Evolutionary conservation across 1,140 invertebrate genomes (phyloP), one percentile per base, ranked within the genome.

Genomic region (Eupristina koningsbergeri): DNA sequence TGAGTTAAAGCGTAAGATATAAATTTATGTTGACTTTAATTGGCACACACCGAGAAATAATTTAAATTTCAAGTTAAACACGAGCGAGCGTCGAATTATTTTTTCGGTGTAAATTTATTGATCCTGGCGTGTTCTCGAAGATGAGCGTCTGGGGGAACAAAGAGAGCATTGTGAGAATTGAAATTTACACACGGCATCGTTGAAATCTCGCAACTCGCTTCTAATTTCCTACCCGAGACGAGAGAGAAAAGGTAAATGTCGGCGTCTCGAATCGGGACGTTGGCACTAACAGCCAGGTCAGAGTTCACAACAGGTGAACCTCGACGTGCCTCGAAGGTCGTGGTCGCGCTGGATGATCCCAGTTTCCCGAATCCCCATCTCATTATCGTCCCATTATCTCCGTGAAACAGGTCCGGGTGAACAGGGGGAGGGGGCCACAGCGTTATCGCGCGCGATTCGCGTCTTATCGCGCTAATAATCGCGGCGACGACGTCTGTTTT

Each of bases 401-500:
- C n/a, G n/a, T n/a, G n/a, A n/a, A n/a, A n/a, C n/a, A n/a, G n/a
- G n/a, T n/a, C n/a, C n/a, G n/a, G n/a, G n/a, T n/a, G n/a, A n/a
- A n/a, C n/a, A n/a, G n/a, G n/a, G n/a, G n/a, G n/a, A n/a, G n/a
- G n/a, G n/a, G n/a, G n/a, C n/a, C 64, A n/a, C 26, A 1, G n/a
- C 41, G 64, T 47, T 26, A 63, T 81, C 74, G 74, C 80, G 36
- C n/a, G 3, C 26, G 26, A 58, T 19, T 26, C 22, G 53, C n/a
- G 47, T 53, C 29, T 71, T 80, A 80, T 80, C 79, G 36, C 47
- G 64, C 11, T 41, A 71, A 71, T 80, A 80, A 80, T 80, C 79
- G 79, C 77, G 31, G 1, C 45, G 0, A 15, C 67, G 0, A 15
- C 67, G 67, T 36, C 11, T 50, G 29, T 69, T 47, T 80, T 41